Evolutionary conservation across 37 sponge, comb jelly and placozoan genomes (phyloP), one percentile per base, ranked within the genome.

Genomic region (Corticium candelabrum): DNA sequence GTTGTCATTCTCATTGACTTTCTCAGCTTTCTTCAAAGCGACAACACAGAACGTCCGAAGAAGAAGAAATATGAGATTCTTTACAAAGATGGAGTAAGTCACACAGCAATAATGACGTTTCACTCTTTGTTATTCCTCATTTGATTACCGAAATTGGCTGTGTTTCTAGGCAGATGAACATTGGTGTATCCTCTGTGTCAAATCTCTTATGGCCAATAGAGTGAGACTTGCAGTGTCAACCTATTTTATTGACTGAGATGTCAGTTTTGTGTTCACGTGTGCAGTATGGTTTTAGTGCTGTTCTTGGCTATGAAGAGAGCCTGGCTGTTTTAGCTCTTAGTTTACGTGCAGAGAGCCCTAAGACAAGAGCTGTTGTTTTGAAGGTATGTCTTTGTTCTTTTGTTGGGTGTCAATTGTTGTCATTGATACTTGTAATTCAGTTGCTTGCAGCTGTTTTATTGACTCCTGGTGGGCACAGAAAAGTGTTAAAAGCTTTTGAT

Each of bases 231-330:
- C 56, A 43, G 56, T 43, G 11, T 43, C 5, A 43, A 11, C 11
- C 56, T 21, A 21, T 43, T 21, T 5, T 11, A 21, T 21, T 43
- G 56, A 21, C 5, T 11, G 11, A 43, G 11, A 43, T 11, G 11
- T 43, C 56, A 43, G 5, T 21, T 11, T 43, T 11, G 56, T 43
- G 11, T 30, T 3, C 40, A 34, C 2, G 37, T 33, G 29, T 80
- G 37, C 40, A 92, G 93, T 35, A 68, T 34, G 93, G 93, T 15
- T 92, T 92, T 56, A 85, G 21, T 41, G 86, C 93, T 15, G 80
- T 92, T 34, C 3, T 92, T 67, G 82, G 38, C 41, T 85, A 88
- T 50, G 87, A 86, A 1, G 82, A 85, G 4, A 86, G 87, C 69
- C 76, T 92, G 11, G 77, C 41, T 27, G 76, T 79, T 3, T 68